These are phyloP conservation scores for Tachyglossus aculeatus DNA, from an alignment of 2,797 vertebrate species.

Conservation along the genomic window DNA sequence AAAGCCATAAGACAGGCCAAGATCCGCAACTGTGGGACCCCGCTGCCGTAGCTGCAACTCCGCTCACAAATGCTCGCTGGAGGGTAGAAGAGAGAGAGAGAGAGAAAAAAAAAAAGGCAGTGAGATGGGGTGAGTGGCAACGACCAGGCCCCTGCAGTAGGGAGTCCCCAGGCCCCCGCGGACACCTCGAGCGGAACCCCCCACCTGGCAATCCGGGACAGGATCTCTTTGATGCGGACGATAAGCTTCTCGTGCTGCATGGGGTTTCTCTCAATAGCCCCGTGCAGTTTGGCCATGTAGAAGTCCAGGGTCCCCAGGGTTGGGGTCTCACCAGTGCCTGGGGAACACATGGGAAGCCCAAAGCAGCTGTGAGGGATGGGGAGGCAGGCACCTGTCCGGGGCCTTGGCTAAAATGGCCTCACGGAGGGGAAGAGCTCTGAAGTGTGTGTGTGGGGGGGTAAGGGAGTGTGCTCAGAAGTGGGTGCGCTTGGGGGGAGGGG, in stretches of 20 bases:
- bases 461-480: accelerated
- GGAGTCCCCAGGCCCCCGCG: too few species aligned
- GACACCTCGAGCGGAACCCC: background rate
- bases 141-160: background rate
- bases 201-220: conserved; percentile 93
- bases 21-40: background rate
- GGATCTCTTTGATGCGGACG: conserved; percentile 89
- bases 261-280: conserved; percentile 89
- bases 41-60: background rate
- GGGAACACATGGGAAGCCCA: background rate
- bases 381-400: background rate
- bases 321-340: conserved; percentile 92
- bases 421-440: background rate
- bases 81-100: conserved; percentile 8
- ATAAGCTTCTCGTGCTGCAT: conserved; percentile 89
- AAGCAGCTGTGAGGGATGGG: background rate
- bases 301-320: conserved; percentile 91
- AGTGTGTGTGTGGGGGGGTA: too few species aligned
- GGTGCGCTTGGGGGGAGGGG: accelerated
- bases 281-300: conserved; percentile 91
- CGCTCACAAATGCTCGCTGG: conserved; percentile 84
- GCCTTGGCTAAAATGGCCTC: background rate
- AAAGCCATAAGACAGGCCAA: background rate
- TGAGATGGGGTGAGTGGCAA: background rate
- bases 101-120: too few species aligned